These are phyloP conservation scores for Torymus tubicola DNA, from an alignment of 2,888 invertebrate genomes.

Conservation along the genomic window DNA sequence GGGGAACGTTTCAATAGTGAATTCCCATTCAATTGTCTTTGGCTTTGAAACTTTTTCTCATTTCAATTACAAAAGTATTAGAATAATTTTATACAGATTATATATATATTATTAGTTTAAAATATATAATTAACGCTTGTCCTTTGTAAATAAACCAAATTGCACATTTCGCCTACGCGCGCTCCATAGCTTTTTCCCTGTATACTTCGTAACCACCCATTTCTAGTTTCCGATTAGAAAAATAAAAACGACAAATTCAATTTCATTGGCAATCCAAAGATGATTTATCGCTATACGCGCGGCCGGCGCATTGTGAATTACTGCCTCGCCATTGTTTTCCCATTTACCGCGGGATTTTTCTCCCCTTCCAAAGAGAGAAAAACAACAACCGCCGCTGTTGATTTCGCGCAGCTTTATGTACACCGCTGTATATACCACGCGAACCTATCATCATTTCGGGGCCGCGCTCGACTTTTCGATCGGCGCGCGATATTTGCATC, in stretches of 20 bases:
- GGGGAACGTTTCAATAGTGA: too few relatives aligned
- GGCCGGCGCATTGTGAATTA: neutral
- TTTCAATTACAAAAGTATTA: too few relatives aligned
- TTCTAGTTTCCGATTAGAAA: neutral
- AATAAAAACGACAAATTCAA: conserved; percentile 3
- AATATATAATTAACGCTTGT: too few relatives aligned
- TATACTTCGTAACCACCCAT: neutral
- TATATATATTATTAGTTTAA: too few relatives aligned
- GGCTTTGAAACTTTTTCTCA: too few relatives aligned
- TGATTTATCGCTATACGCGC: conserved; percentile 26
- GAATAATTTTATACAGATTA: too few relatives aligned
- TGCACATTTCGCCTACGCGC: neutral
- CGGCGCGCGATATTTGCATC: conserved; percentile 1
- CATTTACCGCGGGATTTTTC: neutral
- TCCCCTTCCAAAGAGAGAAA: neutral
- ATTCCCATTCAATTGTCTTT: too few relatives aligned
- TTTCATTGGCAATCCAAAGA: conserved; percentile 19
- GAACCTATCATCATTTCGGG: neutral
- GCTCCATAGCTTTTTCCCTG: neutral
- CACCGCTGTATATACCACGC: neutral
- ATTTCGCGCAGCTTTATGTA: neutral
- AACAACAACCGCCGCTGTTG: conserved; percentile 9
- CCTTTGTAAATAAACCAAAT: too few relatives aligned
- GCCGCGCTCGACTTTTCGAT: neutral
- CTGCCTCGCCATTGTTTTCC: conserved; percentile 16